phyloP scores from a whole-genome alignment of 2,797 vertebrate genomes.

The Alcedo atthis region DNA sequence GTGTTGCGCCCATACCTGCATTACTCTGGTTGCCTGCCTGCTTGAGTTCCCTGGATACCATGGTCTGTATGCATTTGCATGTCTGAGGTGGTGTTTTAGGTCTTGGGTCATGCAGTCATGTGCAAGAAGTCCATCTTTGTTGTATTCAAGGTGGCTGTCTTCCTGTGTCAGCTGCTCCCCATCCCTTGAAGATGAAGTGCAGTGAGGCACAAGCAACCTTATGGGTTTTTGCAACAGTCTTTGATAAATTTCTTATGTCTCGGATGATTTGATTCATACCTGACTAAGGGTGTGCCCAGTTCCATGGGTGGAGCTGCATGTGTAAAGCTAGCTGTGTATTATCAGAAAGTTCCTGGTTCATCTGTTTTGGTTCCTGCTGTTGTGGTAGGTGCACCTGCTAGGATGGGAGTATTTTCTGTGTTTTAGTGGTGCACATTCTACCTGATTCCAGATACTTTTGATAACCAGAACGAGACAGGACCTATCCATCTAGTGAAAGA shows the following conservation, averaged over 20 bases:
- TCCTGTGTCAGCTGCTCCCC: background rate
- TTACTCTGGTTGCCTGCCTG: background rate
- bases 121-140: background rate
- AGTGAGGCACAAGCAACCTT: background rate
- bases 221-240: background rate
- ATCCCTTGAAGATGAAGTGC: background rate
- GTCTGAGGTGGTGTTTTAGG: background rate
- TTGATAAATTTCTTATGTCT: background rate
- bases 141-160: background rate
- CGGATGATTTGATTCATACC: background rate
- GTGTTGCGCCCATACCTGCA: fast-evolving
- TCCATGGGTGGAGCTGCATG: background rate
- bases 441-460: background rate
- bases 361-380: background rate
- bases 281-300: background rate
- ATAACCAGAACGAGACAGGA: background rate
- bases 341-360: background rate
- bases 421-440: background rate
- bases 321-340: background rate
- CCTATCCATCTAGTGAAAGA: background rate
- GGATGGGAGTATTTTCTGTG: background rate
- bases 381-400: background rate
- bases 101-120: background rate
- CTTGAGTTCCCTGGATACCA: background rate
- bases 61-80: background rate